Base-by-base conservation (phyloP, 2,888 invertebrate species). In the Cremastinae sp. region DNA sequence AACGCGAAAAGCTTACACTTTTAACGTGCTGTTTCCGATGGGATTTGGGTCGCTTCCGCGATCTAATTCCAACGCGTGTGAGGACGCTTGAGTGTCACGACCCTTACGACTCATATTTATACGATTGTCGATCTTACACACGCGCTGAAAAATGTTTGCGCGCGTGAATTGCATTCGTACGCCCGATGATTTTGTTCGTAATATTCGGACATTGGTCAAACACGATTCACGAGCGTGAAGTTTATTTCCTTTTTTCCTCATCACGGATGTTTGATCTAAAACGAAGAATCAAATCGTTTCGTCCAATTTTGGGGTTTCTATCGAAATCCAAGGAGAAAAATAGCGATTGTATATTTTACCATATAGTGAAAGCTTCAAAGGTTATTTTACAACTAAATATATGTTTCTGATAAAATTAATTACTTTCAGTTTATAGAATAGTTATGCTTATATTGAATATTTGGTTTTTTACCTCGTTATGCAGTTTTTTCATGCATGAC, bases 171-270 rank as follows among this genome's bases (percentile, higher is more conserved):
- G 47, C 16, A 2, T 51, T 10, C 18, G 18, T n/a, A 28, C 28
- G 12, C 22, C 14, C 4, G 18, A n/a, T 7, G 53, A 28, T 53
- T 28, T 28, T 14, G 53, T 14, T 9, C 8, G 28, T 53, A 53
- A 53, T 34, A 53, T 18, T 53, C 14, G 53, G 34, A 53, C 53
- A 28, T 53, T 53, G 53, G 28, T 53, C 53, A 41, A 12, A 1
- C 47, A 47, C 2, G 14, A 3, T 9, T 12, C 16, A 5, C 3
- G 1, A 2, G 16, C 47, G 47, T 16, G 47, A 9, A 47, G 5
- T 41, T 36, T 7, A 36, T 9, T 36, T 36, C 9, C 36, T 36
- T 9, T 36, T 36, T 36, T 36, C 4, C 9, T n/a, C n/a, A n/a
- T n/a, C n/a, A n/a, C n/a, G n/a, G n/a, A n/a, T n/a, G n/a, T n/a